Percentiles rank a stretch among this genome's conserved stretches.
phyloP scores from a whole-genome alignment of 1,140 invertebrate species.

The Drosophila varians region DNA sequence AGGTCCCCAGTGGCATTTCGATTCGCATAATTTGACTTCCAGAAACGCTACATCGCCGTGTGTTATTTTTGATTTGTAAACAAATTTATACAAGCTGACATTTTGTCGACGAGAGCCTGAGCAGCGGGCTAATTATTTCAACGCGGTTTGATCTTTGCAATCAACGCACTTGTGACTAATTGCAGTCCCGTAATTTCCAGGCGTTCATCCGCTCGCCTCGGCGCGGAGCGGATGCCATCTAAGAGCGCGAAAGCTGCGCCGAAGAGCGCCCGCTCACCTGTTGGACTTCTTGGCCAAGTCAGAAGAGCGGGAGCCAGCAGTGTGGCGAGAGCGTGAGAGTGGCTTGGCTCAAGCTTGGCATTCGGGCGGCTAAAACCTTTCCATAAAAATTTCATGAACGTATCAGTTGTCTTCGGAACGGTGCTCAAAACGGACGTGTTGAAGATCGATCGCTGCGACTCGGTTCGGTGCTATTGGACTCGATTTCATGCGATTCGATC shows the following conservation, averaged over 20 bases:
- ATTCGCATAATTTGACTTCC: slow-evolving; percentile 59
- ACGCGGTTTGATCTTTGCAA: slow-evolving; percentile 65
- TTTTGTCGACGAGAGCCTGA: slow-evolving; percentile 40
- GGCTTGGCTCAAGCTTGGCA: slow-evolving; percentile 57
- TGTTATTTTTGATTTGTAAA: slow-evolving; percentile 54
- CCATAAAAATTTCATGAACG: slow-evolving; percentile 80
- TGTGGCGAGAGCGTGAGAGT: slow-evolving; percentile 37
- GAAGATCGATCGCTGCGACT: slow-evolving; percentile 43
- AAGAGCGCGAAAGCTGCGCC: slow-evolving; percentile 23
- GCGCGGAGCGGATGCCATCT: slow-evolving; percentile 1
- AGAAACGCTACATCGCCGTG: slow-evolving; percentile 22
- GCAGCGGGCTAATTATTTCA: slow-evolving; percentile 62
- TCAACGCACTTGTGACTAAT: slow-evolving; percentile 77
- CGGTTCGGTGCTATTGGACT: neutral
- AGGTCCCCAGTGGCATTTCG: slow-evolving; percentile 68
- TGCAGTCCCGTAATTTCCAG: slow-evolving; percentile 34
- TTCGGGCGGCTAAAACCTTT: slow-evolving; percentile 74
- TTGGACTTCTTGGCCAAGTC: slow-evolving; percentile 28
- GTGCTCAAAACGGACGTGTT: slow-evolving; percentile 77
- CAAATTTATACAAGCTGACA: slow-evolving; percentile 61
- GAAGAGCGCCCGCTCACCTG: slow-evolving; percentile 44
- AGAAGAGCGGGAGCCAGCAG: slow-evolving; percentile 14
- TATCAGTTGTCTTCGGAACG: slow-evolving; percentile 83
- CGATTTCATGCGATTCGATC: neutral
- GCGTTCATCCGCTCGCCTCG: slow-evolving; percentile 47